Conservation (phyloP, 2,888 invertebrate species). For the Conchocele bisecta region DNA sequence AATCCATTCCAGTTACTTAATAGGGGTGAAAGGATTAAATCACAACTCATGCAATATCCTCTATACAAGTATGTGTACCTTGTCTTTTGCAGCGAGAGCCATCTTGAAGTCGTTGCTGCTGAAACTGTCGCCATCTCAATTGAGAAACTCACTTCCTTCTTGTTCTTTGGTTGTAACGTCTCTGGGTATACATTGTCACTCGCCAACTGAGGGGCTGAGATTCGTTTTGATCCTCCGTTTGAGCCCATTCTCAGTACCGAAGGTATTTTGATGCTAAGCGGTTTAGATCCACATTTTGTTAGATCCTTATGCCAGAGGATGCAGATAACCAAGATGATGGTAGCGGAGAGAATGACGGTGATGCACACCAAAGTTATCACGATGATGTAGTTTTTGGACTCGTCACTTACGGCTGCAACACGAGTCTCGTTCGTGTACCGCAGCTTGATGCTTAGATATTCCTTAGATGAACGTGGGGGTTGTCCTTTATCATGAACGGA, state of each 20-base stretch:
- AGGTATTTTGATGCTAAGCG: background rate
- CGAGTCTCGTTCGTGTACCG: constrained; percentile 55
- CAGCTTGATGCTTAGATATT: constrained; percentile 41
- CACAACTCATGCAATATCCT: too few relatives aligned
- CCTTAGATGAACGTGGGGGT: constrained; percentile 33
- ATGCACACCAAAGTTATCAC: constrained; percentile 62
- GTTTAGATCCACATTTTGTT: constrained; percentile 39
- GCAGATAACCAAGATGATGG: constrained; percentile 62
- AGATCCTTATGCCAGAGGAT: constrained; percentile 56
- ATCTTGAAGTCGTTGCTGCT: constrained; percentile 34
- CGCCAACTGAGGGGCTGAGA: constrained; percentile 26
- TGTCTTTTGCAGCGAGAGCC: constrained; percentile 27
- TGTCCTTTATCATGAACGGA: constrained; percentile 60
- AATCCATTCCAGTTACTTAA: too few relatives aligned
- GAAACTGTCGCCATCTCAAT: constrained; percentile 41
- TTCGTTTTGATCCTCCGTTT: constrained; percentile 22
- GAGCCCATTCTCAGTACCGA: background rate
- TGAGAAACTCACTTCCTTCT: constrained; percentile 63
- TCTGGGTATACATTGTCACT: constrained; percentile 52
- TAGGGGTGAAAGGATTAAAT: too few relatives aligned
- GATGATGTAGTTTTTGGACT: constrained; percentile 58
- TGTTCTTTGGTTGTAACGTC: constrained; percentile 37
- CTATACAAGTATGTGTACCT: constrained; percentile 20
- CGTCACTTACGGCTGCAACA: constrained; percentile 5
- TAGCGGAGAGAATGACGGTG: constrained; percentile 59